Evolutionary conservation across 2,113 vertebrate species (phyloP), one percentile per base, ranked within the genome.

Genomic region (Pseudonaja textilis): DNA sequence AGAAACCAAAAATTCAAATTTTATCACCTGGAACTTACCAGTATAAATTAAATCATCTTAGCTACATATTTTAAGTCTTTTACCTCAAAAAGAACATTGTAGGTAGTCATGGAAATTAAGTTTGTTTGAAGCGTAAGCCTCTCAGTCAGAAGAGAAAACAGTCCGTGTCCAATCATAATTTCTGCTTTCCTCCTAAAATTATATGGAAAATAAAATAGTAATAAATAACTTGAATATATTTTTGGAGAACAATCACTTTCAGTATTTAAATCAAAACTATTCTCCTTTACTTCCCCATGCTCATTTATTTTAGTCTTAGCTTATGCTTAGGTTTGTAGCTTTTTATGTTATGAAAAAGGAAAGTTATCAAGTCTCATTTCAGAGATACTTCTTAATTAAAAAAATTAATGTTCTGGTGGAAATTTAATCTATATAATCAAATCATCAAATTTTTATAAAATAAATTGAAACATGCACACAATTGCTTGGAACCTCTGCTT

Each of bases 11-110:
- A 25, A 94, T 92, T 92, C 93, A 2, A 1, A 93, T 0, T 81
- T 87, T 87, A 92, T 94, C 95, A 95, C 91, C 94, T 97, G 94
- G 91, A 97, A 91, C 87, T 39, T 47, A 92, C 93, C 81, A 97
- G 69, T 45, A 94, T 42, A 81, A 97, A 96, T 92, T 91, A 93
- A 11, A 96, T 85, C 88, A 26, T 94, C 94, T 95, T 96, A 93
- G 91, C 93, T 95, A 94, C 90, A 95, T 94, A 94, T 94, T 89
- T 88, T 96, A 96, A 95, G 88, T 94, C 93, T 34, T 94, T 39
- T 97, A 99, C 99, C 99, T 99, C 99, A 96, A 99, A 99, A 0
- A 99, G 98, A 93, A 98, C 99, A 91, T 99, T 99, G 96, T 99
- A 99, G 26, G 98, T 99, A 90, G 99, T 99, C 98, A 99, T 98